These are phyloP conservation scores for Diogma glabrata DNA, from an alignment of 2,888 invertebrate genomes.

Conservation along the genomic window DNA sequence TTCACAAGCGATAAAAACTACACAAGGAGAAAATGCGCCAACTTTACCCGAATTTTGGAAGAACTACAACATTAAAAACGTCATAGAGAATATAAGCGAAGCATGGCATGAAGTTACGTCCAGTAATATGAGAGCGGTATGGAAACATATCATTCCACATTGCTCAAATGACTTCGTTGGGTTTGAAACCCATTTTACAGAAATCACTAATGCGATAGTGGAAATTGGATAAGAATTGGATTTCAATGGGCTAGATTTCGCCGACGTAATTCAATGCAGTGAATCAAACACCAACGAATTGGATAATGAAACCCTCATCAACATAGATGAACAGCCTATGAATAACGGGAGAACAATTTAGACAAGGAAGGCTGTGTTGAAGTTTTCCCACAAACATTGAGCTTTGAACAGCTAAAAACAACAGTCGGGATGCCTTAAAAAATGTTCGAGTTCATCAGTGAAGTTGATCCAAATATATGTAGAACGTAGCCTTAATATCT, in stretches of 20 bases:
- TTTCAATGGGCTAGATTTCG: not conserved
- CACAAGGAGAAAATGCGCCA: not conserved
- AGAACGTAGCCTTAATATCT: not conserved
- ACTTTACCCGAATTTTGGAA: not conserved
- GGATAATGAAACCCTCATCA: not conserved
- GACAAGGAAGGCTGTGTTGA: not conserved
- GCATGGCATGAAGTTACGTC: not conserved
- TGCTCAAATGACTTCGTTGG: not conserved
- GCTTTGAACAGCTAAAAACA: not conserved
- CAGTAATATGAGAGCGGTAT: not conserved
- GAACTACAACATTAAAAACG: not conserved
- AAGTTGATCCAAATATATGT: slow-evolving; percentile 4
- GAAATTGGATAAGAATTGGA: not conserved
- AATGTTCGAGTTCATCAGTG: not conserved
- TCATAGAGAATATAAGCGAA: not conserved
- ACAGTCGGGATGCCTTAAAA: not conserved
- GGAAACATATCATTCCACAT: not conserved
- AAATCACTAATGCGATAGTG: not conserved
- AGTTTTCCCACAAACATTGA: not conserved
- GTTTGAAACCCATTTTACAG: not conserved
- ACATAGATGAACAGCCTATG: not conserved
- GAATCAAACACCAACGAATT: not conserved
- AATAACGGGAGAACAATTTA: not conserved
- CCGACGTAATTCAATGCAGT: not conserved
- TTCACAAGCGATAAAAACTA: not conserved